These are phyloP conservation scores for Dermochelys coriacea DNA, from an alignment of 2,797 vertebrate genomes.

Conservation along the genomic window DNA sequence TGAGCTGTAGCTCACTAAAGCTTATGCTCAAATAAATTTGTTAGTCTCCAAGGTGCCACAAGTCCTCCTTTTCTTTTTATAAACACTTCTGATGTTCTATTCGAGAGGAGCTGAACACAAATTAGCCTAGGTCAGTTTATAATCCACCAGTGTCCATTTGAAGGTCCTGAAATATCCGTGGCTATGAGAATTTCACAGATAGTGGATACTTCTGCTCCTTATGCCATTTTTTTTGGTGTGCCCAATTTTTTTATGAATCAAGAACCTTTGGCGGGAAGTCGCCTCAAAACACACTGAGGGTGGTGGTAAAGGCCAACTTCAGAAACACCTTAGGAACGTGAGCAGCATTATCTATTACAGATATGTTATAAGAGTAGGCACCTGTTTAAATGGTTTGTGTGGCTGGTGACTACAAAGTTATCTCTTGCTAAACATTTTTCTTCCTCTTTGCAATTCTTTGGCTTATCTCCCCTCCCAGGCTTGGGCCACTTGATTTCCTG, in stretches of 20 bases:
- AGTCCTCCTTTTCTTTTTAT: no score
- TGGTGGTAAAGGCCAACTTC: background rate
- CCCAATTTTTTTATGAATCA: background rate
- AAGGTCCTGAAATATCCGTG: background rate
- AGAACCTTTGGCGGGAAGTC: background rate
- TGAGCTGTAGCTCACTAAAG: no score
- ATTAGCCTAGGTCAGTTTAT: background rate
- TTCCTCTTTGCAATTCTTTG: background rate
- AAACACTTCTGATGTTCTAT: background rate
- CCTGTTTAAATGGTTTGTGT: background rate
- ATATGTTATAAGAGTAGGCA: background rate
- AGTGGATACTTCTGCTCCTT: background rate
- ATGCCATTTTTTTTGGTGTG: background rate
- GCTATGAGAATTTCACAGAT: background rate
- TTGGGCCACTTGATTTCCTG: slow-evolving; percentile 97
- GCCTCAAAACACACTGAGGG: background rate
- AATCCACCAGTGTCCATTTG: background rate
- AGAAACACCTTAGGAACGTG: rapidly evolving
- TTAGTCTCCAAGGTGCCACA: no score
- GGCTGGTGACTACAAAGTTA: background rate
- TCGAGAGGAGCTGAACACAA: background rate
- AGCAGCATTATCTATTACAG: background rate
- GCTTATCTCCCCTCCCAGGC: slow-evolving; percentile 76
- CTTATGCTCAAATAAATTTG: no score
- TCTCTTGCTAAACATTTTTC: background rate